Percentiles rank a stretch among this genome's conserved stretches.
Conservation (phyloP, 2,888 invertebrate genomes). For the Cinara cedri region DNA sequence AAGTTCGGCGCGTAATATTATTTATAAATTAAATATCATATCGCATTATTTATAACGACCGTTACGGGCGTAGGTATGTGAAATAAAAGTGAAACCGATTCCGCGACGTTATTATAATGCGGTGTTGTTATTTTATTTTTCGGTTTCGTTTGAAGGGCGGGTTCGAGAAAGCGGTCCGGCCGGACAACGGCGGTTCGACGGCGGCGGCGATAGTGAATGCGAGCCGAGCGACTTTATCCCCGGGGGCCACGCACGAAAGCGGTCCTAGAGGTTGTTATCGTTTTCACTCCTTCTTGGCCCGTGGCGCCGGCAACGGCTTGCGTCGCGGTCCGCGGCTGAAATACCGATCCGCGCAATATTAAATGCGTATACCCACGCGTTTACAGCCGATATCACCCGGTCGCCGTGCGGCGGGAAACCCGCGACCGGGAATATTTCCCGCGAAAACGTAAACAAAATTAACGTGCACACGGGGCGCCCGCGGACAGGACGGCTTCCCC, state of each 20-base stretch:
- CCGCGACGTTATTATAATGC: constrained; percentile 6
- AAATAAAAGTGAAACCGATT: constrained; percentile 53
- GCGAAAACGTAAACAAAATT: not conserved
- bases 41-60: not conserved
- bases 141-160: constrained; percentile 53
- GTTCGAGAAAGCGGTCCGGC: constrained; percentile 49
- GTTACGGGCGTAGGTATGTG: not conserved
- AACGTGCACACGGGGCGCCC: too few species aligned
- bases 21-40: too few species aligned
- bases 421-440: not conserved
- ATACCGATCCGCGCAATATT: not conserved
- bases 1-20: too few species aligned
- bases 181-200: constrained; percentile 1
- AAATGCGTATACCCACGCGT: not conserved
- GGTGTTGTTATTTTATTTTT: constrained; percentile 31
- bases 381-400: too few species aligned
- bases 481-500: too few species aligned
- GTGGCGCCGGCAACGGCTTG: constrained; percentile 17
- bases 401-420: not conserved
- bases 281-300: constrained; percentile 49
- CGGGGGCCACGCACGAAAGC: constrained; percentile 37
- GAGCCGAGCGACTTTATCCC: constrained; percentile 3
- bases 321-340: not conserved
- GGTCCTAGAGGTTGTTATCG: constrained; percentile 37
- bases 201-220: not conserved